phyloP scores from a whole-genome alignment of 1,140 invertebrate species.

The Andrena cerasifolii region DNA sequence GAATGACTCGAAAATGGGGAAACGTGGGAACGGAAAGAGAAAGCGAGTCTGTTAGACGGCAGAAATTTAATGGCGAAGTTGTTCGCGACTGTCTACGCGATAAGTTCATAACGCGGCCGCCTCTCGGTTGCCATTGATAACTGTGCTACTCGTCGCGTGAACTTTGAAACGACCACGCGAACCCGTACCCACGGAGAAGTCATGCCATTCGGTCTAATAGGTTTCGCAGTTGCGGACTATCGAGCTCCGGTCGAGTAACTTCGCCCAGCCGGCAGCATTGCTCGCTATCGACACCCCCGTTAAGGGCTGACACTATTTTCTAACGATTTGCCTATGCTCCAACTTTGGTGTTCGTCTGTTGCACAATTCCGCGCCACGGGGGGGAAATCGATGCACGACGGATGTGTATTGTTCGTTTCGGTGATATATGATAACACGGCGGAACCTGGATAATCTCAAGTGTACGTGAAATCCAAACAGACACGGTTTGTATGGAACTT shows the following conservation, averaged over 20 bases:
- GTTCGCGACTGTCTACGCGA: constrained; percentile 55
- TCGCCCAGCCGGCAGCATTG: constrained; percentile 33
- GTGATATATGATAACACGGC: too few species aligned
- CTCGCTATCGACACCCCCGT: constrained; percentile 23
- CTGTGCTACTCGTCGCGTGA: constrained; percentile 42
- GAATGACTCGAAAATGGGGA: neutral
- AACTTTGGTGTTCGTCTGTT: neutral
- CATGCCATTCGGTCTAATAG: constrained; percentile 48
- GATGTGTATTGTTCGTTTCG: too few species aligned
- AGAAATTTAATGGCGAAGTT: constrained; percentile 59
- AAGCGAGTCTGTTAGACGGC: constrained; percentile 20
- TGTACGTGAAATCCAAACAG: too few species aligned
- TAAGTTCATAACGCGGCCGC: constrained; percentile 57
- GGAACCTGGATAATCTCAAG: too few species aligned
- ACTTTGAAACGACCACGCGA: constrained; percentile 52
- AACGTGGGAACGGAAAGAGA: neutral
- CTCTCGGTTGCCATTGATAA: constrained; percentile 56
- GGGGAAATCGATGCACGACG: too few species aligned
- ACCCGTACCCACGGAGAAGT: constrained; percentile 37
- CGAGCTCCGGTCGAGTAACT: constrained; percentile 49
- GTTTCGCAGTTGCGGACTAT: constrained; percentile 57
- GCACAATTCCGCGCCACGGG: neutral
- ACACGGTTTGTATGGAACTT: too few species aligned
- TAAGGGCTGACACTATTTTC: neutral
- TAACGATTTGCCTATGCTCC: neutral